Base-by-base conservation (phyloP, 2,113 vertebrate genomes). In the Oxyruncus cristatus region DNA sequence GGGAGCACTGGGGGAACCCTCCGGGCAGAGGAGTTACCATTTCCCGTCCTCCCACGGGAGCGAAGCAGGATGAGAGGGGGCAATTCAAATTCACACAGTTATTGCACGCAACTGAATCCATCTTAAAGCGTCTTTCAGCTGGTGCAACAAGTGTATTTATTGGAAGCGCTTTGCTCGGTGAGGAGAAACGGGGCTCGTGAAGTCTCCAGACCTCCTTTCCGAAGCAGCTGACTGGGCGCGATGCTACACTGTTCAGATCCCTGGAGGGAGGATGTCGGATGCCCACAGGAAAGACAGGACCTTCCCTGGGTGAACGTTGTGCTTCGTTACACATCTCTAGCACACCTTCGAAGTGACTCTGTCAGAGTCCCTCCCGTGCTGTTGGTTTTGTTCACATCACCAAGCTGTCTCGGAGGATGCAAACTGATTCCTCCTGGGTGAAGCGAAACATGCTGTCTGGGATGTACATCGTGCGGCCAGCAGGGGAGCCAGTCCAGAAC, bases 391-490 rank as follows among this genome's bases (percentile, higher is more conserved):
- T 46, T 95, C 35, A 6, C 39, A 14, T 20, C 5, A 1, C 27
- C 49, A 23, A 32, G 13, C 0, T 2, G 7, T 11, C 46, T 26
- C 5, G 14, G 5, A 32, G 32, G 37, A 20, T 23, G 22, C 11
- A 21, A 47, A n/a, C 37, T 19, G 26, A 28, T 46, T 63, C 23
- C 27, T 75, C 13, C 39, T 21, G 3, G 3, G 19, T n/a, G 39
- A 56, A 65, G 63, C 9, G 18, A 14, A 46, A 55, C 19, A 16
- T 7, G 19, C 39, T 15, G 5, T 5, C 42, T 44, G 37, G 41
- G 21, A 19, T 10, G 21, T 4, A 41, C 0, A 0, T 8, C 1
- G 1, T 11, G 10, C 4, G 4, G 35, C 42, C 66, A 35, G 12
- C 46, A 24, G 37, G 47, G n/a, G 56, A 68, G 20, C 23, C 27